Conservation (phyloP, 2,113 vertebrate genomes). For the Petromus typicus region DNA sequence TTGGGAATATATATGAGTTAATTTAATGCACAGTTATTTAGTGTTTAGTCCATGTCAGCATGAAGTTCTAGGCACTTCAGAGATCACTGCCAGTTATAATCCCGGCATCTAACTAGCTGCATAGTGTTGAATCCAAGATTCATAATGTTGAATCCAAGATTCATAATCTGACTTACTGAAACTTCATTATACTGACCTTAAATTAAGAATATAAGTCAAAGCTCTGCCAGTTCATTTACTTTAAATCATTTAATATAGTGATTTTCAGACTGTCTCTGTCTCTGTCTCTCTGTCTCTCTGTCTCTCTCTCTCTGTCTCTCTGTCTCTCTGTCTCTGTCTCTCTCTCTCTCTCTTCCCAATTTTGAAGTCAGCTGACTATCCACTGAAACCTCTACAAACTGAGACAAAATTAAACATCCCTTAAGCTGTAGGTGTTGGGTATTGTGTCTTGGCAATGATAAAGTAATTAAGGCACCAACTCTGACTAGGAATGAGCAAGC, state of each 20-base stretch:
- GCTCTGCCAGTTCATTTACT: not conserved
- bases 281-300: too few species aligned
- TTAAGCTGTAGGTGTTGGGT: not conserved
- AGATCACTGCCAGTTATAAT: conserved; percentile 4
- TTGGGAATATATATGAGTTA: not conserved
- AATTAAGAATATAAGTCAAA: conserved; percentile 4
- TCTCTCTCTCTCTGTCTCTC: too few species aligned
- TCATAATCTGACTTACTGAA: not conserved
- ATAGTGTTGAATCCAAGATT: too few species aligned
- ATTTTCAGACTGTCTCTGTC: not conserved
- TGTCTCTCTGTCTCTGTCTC: not conserved
- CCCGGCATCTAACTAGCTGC: not conserved
- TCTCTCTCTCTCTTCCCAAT: not conserved
- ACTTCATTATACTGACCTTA: conserved; percentile 28
- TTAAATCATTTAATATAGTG: not conserved
- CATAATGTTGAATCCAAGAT: not conserved
- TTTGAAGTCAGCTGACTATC: not conserved
- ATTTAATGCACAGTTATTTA: not conserved
- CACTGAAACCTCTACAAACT: not conserved
- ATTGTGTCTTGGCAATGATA: not conserved
- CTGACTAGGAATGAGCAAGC: not conserved
- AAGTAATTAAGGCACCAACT: not conserved
- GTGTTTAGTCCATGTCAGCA: too few species aligned
- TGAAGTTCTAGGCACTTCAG: not conserved
- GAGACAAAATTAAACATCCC: not conserved